These are phyloP conservation scores for Condylostylus longicornis DNA, from an alignment of 1,140 invertebrate genomes.

Conservation along the genomic window DNA sequence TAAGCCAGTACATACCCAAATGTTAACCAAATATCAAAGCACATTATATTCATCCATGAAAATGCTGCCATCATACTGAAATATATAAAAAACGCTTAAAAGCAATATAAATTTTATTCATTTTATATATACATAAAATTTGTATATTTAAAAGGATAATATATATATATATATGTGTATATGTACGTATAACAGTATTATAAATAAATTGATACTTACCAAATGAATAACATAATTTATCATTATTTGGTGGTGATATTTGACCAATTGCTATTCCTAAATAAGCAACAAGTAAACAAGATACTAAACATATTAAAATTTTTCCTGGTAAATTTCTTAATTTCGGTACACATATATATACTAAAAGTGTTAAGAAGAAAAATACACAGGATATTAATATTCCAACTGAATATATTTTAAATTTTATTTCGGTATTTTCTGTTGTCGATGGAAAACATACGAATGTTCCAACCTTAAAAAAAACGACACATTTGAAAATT, in stretches of 20 bases:
- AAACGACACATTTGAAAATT: no score
- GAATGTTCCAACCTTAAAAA: no score
- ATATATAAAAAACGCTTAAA: conserved; percentile 60
- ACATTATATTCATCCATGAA: conserved; percentile 83
- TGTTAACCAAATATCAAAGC: conserved; percentile 76
- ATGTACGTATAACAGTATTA: not conserved
- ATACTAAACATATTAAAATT: conserved; percentile 50
- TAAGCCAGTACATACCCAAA: conserved; percentile 65
- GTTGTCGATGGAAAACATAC: no score
- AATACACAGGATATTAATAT: conserved; percentile 41
- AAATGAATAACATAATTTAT: conserved; percentile 20
- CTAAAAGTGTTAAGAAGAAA: conserved; percentile 43
- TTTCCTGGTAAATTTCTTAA: conserved; percentile 53
- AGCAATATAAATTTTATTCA: conserved; percentile 28
- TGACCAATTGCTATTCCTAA: conserved; percentile 39
- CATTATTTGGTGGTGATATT: conserved; percentile 24
- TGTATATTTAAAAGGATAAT: not conserved
- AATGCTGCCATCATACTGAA: conserved; percentile 75
- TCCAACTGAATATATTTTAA: conserved; percentile 24
- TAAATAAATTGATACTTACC: conserved; percentile 14
- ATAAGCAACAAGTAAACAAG: conserved; percentile 44
- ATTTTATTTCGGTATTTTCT: no score
- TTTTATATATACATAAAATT: not conserved
- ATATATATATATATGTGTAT: not conserved
- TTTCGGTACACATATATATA: conserved; percentile 45